Base-by-base conservation (phyloP, 2,113 vertebrate genomes). In the Piaya cayana region DNA sequence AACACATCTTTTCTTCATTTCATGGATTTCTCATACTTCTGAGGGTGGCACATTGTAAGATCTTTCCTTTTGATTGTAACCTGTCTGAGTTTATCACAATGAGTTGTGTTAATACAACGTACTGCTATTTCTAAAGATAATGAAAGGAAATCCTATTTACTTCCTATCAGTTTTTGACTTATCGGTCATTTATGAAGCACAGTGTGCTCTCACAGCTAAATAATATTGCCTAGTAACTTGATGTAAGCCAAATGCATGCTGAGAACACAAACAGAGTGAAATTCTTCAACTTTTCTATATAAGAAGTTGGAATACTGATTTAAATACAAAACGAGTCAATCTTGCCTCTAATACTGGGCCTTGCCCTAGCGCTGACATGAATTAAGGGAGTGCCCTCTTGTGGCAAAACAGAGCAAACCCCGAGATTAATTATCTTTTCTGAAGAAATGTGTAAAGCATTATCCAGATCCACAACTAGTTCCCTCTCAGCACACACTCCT, bases 381-480 rank as follows among this genome's bases (percentile, higher is more conserved):
- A 55, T 83, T 83, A 56, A 82, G 30, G 64, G 69, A 76, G 81
- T 96, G 93, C 97, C 97, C 96, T 98, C 97, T 97, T 91, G 94
- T 97, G 98, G 93, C 62, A 30, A 68, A 62, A 91, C 53, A 56
- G 15, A 63, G 42, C 5, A 22, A 88, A 86, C 67, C 7, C 5
- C 4, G 1, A 27, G 15, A 10, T 14, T 65, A 32, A 32, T 14
- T 30, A 27, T 39, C 19, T 18, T 58, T 72, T 65, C 30, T 49
- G 9, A 37, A 75, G 34, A 68, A 86, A 75, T 1, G 8, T 50
- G 9, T 30, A 1, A 9, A 34, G 23, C 2, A 16, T 56, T 64
- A 37, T 13, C 1, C 3, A 70, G 37, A 63, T 47, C 21, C 36
- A 34, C 15, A 58, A 15, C 30, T 77, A 27, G 6, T 60, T 70